These are phyloP conservation scores for Glossophaga mutica DNA, from an alignment of 2,797 vertebrate genomes.

Conservation along the genomic window DNA sequence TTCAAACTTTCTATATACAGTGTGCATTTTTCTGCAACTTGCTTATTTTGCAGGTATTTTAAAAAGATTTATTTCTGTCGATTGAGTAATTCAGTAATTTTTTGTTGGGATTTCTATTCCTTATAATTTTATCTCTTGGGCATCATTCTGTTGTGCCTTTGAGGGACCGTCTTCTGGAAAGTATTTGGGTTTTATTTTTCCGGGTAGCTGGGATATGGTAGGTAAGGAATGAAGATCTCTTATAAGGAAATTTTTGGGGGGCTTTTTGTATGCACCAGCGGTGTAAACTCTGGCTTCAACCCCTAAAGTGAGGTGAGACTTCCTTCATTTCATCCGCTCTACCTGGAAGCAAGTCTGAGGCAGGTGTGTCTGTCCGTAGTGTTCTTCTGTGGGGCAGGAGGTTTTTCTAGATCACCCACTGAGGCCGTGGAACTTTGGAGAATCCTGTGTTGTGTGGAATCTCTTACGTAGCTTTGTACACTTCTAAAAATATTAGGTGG, in stretches of 20 bases:
- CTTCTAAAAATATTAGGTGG: background rate
- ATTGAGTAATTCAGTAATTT: background rate
- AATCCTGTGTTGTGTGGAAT: background rate
- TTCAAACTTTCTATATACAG: background rate
- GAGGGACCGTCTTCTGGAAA: background rate
- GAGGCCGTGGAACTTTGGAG: rapidly evolving
- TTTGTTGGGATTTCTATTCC: background rate
- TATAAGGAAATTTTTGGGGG: background rate
- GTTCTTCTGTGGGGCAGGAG: background rate
- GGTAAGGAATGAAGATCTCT: background rate
- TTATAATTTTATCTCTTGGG: background rate
- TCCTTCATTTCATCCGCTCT: background rate
- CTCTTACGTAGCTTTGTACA: background rate
- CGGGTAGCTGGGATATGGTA: background rate
- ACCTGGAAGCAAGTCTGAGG: background rate
- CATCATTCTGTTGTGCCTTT: background rate
- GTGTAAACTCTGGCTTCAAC: background rate
- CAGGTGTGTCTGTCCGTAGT: rapidly evolving
- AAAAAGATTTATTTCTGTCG: background rate
- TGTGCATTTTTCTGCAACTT: background rate
- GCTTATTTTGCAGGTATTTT: background rate
- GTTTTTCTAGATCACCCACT: background rate
- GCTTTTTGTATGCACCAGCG: background rate
- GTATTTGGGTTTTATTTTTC: background rate
- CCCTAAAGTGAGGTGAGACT: too few relatives aligned